Base-by-base conservation (phyloP, 2,797 vertebrate species). In the Balearica regulorum region DNA sequence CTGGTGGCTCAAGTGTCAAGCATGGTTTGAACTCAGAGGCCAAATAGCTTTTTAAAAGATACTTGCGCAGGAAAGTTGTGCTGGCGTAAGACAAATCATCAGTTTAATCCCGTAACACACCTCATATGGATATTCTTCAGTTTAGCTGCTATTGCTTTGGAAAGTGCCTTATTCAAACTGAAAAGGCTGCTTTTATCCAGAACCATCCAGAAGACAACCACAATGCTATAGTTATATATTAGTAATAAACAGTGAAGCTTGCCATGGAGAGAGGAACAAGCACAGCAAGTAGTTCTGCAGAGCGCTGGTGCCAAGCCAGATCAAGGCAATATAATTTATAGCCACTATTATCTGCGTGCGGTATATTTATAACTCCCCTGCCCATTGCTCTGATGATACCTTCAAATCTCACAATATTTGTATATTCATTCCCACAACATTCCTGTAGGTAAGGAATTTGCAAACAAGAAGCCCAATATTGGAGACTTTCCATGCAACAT, bases 321-420 rank as follows among this genome's bases (percentile, higher is more conserved):
- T 91, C 64, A 89, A 92, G 92, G 92, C 82, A 94, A 54, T 49
- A 96, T 89, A 89, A 86, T 97, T 95, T 96, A 95, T 75, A 82
- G 93, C 86, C 1, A 0, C 57, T 95, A 89, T 96, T 97, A 96
- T 95, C 93, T 89, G 64, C 1, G 1, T 75, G 78, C 95, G 92
- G 86, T 94, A 57, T 94, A 94, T 96, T 96, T 96, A 96, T 55
- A 71, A 41, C 80, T 95, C 94, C 89, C 75, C 55, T 96, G 80
- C 90, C 62, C 58, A 16, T 64, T 87, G 76, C 90, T 83, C 81
- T 68, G 88, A 28, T 68, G 88, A 28, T 93, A 93, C 88, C 94
- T 94, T 81, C 13, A 14, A 75, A 93, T 92, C 95, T 95, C 81
- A 93, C 90, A 89, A 41, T 95, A 93, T 95, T 95, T 95, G 21